Percentiles rank a stretch among this genome's conserved stretches.
These are phyloP conservation scores for Diaprepes abbreviatus DNA, from an alignment of 2,888 invertebrate species.

Conservation along the genomic window DNA sequence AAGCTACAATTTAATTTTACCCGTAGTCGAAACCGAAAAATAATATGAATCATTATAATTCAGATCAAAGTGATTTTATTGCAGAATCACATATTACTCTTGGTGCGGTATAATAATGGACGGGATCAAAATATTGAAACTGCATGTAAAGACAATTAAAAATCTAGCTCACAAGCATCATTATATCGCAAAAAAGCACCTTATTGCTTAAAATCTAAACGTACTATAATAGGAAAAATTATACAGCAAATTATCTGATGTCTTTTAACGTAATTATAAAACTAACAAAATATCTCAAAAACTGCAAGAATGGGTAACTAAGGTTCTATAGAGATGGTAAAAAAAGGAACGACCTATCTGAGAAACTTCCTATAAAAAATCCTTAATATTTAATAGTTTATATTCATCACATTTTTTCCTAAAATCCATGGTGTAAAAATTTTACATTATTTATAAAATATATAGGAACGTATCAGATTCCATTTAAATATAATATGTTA, in stretches of 20 bases:
- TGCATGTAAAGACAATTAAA: conserved; percentile 3
- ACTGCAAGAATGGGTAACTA: conserved; percentile 25
- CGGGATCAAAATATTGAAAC: not conserved
- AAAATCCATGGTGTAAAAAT: conserved; percentile 17
- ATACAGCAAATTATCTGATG: conserved; percentile 16
- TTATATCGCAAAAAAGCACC: conserved; percentile 15
- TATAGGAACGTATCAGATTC: conserved; percentile 21
- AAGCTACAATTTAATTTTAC: too few species aligned
- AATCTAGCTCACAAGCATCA: conserved; percentile 17
- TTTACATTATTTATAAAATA: conserved; percentile 13
- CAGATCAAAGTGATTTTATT: too few species aligned
- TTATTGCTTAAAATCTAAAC: conserved; percentile 11
- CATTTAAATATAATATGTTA: not conserved
- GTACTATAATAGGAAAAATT: conserved; percentile 18
- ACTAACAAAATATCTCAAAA: conserved; percentile 17
- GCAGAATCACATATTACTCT: not conserved
- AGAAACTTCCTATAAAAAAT: conserved; percentile 19
- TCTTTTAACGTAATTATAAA: conserved; percentile 25
- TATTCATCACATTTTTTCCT: conserved; percentile 28
- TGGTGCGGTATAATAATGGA: not conserved
- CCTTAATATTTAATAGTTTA: conserved; percentile 34
- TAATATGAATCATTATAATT: too few species aligned
- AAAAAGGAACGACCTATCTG: conserved; percentile 7
- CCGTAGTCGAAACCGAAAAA: too few species aligned
- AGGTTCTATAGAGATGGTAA: conserved; percentile 23